Percentiles rank a stretch among this genome's conserved stretches.
These are phyloP conservation scores for Campylorhamphus procurvoides DNA, from an alignment of 2,113 vertebrate genomes.

Conservation along the genomic window DNA sequence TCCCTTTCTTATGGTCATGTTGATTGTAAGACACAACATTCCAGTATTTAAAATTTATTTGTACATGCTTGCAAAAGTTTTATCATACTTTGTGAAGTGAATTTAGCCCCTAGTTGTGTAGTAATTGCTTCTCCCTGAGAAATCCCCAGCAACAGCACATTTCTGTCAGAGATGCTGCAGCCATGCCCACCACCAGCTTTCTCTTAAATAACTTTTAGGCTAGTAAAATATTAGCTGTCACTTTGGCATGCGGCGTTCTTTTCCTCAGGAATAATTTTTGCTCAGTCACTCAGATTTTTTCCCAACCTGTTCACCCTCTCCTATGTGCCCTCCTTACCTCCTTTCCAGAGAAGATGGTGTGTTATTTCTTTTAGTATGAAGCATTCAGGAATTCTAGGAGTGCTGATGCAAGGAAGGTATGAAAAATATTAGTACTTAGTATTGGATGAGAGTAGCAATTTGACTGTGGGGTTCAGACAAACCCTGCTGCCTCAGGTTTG, in stretches of 20 bases:
- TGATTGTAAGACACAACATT: neutral
- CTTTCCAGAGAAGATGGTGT: neutral
- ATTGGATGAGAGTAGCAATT: neutral
- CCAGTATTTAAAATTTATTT: neutral
- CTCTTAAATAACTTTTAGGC: neutral
- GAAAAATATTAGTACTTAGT: neutral
- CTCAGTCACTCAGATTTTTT: neutral
- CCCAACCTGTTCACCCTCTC: neutral
- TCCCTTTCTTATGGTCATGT: neutral
- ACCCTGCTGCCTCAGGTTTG: neutral
- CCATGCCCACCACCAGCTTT: neutral
- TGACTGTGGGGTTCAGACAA: neutral
- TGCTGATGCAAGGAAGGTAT: neutral
- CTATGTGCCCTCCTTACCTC: accelerated
- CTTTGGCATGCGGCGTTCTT: neutral
- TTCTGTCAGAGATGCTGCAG: neutral
- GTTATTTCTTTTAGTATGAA: neutral
- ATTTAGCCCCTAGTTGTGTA: neutral
- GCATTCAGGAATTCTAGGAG: neutral
- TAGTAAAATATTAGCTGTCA: neutral
- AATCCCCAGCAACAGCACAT: neutral
- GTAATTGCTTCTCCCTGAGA: neutral
- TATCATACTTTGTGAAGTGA: neutral
- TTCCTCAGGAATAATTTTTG: neutral
- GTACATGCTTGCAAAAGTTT: neutral